Evolutionary conservation across 2,888 invertebrate genomes (phyloP), one percentile per base, ranked within the genome.

Genomic region (Heteromurus nitidus): DNA sequence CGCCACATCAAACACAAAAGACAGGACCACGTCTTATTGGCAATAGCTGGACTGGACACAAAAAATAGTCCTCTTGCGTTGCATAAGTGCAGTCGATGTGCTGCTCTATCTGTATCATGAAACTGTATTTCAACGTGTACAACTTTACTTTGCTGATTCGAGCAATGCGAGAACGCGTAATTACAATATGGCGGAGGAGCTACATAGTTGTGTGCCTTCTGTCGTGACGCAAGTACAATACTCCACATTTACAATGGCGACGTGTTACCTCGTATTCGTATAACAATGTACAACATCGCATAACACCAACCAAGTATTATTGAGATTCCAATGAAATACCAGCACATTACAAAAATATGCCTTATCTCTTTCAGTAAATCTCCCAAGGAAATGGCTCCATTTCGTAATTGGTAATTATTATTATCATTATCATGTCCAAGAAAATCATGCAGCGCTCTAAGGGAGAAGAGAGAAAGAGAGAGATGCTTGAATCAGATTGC

Each of bases 401-500:
- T 76, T 76, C 76, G 76, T 76, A 76, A 76, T 76, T 76, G 76
- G 76, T 76, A 76, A 76, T 76, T 76, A 76, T 76, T 76, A 76
- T 76, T 76, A 76, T 76, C 76, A 76, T 76, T 76, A 76, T 76
- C 76, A 60, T 76, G 76, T 76, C 76, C 76, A 76, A 76, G 68
- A 76, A 62, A 76, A 50, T 76, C 76, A 76, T 76, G 76, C 68
- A 76, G 58, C 47, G 76, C 76, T 76, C 42, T 53, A 44, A 76
- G 76, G 67, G 58, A 76, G 65, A 55, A 36, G 22, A 36, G 36
- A 36, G n/a, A 28, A 11, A 44, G 65, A 22, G 65, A 73, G 18
- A 73, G 47, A 64, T 64, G 50, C 18, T 9, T 36, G 22, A 16
- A 42, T 20, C 55, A 58, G 76, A 76, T 76, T 76, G 47, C 47